phyloP scores from a whole-genome alignment of 2,888 invertebrate genomes.

The Digitonthophagus gazella region DNA sequence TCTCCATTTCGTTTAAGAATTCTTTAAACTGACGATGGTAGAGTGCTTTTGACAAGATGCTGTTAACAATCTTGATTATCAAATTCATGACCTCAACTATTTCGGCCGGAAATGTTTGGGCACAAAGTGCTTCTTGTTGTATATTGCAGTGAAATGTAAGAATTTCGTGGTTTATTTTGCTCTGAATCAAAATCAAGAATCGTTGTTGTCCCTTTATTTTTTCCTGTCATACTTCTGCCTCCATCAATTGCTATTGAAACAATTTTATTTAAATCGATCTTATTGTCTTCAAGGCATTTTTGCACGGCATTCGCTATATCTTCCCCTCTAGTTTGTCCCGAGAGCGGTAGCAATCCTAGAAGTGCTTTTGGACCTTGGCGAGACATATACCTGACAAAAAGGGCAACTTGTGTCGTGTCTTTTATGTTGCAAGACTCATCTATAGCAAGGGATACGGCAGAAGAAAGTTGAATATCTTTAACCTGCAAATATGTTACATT shows the following conservation, averaged over 20 bases:
- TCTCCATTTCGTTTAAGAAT: constrained; percentile 38
- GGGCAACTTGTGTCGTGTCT: no score
- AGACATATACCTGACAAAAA: constrained; percentile 36
- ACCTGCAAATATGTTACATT: no score
- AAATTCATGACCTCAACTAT: constrained; percentile 34
- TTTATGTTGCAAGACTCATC: constrained; percentile 39
- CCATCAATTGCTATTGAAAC: constrained; percentile 29
- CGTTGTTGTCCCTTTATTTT: constrained; percentile 35
- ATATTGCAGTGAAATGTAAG: constrained; percentile 17
- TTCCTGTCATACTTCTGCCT: constrained; percentile 35
- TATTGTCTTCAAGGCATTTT: constrained; percentile 30
- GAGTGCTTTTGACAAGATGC: constrained; percentile 35
- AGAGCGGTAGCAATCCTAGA: constrained; percentile 31
- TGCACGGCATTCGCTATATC: constrained; percentile 39
- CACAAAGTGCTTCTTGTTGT: constrained; percentile 36
- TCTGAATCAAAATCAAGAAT: constrained; percentile 33
- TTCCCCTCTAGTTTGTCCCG: constrained; percentile 31
- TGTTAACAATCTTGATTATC: constrained; percentile 31
- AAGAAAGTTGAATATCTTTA: constrained; percentile 36
- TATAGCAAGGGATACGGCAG: constrained; percentile 37
- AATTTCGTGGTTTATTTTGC: constrained; percentile 36
- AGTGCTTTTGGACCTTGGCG: constrained; percentile 33
- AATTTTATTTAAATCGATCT: constrained; percentile 34
- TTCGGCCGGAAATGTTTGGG: constrained; percentile 37
- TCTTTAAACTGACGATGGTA: constrained; percentile 38